Evolutionary conservation across 2,888 invertebrate genomes (phyloP), one percentile per base, ranked within the genome.

Genomic region (Drosophila cracens): DNA sequence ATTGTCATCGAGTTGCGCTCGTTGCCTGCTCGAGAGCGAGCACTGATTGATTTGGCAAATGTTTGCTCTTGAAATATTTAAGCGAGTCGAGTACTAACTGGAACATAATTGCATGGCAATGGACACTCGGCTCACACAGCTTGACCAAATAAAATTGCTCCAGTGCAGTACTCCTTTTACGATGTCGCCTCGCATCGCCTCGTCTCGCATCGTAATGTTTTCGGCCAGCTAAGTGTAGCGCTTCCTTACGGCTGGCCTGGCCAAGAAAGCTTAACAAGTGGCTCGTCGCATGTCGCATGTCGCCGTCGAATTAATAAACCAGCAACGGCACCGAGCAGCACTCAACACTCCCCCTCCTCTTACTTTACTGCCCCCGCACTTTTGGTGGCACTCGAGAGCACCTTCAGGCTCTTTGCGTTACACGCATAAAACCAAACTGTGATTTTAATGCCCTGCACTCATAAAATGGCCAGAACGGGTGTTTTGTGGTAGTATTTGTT

Each of bases 221-320:
- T 60, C 29, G 54, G n/a, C 29, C 48, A 48, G 63, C 76, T 80
- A 79, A 80, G 80, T 80, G 72, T 16, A 25, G 57, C 48, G 56
- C 57, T 76, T 81, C 60, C 77, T 76, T 73, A 25, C 34, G 38
- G 56, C 58, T 25, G 25, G 36, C 13, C 36, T 46, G 46, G 46
- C 27, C 27, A n/a, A 38, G 25, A 18, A 54, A 16, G 57, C 57
- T 70, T 75, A 79, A 72, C 86, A 81, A 81, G 76, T 77, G 70
- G 70, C 71, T 79, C 79, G 76, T 88, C 79, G 87, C 89, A 86
- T 86, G 76, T 89, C 82, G 85, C 85, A 86, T 89, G 89, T 84
- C 77, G 38, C 70, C 58, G 67, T 71, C 71, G 72, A 76, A 86
- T 86, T 86, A 86, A 89, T 86, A 86, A 86, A 81, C 82, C 87